Evolutionary conservation across 64 coral and sea anemone species (phyloP), one percentile per base, ranked within the genome.

Genomic region (Orbicella faveolata): DNA sequence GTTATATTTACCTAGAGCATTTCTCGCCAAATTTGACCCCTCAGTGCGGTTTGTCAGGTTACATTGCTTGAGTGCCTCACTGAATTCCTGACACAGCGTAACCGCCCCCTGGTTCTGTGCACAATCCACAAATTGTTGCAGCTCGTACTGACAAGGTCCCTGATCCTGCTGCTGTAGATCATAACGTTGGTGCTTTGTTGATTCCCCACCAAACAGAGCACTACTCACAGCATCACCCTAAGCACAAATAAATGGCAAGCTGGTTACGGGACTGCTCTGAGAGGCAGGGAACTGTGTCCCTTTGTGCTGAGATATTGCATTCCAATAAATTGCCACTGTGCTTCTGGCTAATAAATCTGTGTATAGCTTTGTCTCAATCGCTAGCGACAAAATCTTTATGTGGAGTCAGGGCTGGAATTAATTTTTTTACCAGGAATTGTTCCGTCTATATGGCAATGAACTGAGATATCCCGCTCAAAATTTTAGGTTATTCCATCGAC

Each of bases 121-220:
- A 81, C 97, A 99, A 68, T 99, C 90, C 30, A 99, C 94, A 99
- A 99, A 99, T 34, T 96, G 97, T 52, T 99, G 90, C 51, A 99
- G 75, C 89, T 99, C 97, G 54, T 80, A 86, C 51, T 93, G 83
- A 77, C 97, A 99, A 13, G 94, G 91, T 62, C 90, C 95, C 64
- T 91, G 93, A 52, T 94, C 76, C 16, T 61, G 14, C 62, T 84
- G 62, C 16, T 91, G 88, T 65, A 88, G 87, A 18, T 94, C 73
- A 63, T 91, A 91, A 0, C 69, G 55, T 33, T 94, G 89, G 59
- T 88, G 23, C 21, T 94, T 76, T 18, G 83, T 75, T 87, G 88
- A 82, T 8, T 54, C 86, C 26, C 91, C 94, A 59, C 94, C 93
- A 53, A 93, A 87, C 63, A 99, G 75, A 13, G 91, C 94, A 36